Percentiles rank a stretch among this genome's conserved stretches.
Conservation (phyloP, 2,888 invertebrate species). For the Tetragnatha montana region DNA sequence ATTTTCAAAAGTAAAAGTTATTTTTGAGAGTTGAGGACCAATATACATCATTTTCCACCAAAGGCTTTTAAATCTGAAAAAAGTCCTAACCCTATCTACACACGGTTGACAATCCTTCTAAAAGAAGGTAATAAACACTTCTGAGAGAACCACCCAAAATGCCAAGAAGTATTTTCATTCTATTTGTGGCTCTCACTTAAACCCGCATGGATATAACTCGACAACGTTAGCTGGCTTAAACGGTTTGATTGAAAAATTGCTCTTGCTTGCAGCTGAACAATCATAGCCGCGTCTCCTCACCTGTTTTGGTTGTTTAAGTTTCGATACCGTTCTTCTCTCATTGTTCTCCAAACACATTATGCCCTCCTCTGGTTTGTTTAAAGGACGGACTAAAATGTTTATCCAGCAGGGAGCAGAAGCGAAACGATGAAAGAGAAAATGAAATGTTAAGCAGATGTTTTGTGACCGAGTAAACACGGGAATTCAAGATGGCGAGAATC, state of each 20-base stretch:
- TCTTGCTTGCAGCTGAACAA: background rate
- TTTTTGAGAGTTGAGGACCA: no score
- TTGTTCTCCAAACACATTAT: background rate
- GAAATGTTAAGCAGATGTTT: background rate
- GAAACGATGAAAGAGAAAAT: background rate
- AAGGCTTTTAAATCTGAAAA: no score
- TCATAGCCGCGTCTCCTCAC: background rate
- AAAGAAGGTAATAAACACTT: no score
- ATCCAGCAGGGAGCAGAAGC: background rate
- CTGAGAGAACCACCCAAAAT: no score
- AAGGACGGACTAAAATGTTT: background rate
- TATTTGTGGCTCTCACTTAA: no score
- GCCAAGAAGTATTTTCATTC: no score
- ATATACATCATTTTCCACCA: no score
- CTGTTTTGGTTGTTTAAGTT: background rate
- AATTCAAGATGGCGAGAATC: background rate
- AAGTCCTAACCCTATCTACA: no score
- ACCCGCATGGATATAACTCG: background rate
- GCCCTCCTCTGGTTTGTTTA: background rate
- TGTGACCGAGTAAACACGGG: background rate
- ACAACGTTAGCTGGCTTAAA: background rate
- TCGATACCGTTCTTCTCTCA: background rate
- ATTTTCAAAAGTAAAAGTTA: no score
- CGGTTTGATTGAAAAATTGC: background rate
- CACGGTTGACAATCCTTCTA: no score